A percentile compares a stretch with the other conserved stretches of the same genome.
Evolutionary conservation across 1,140 invertebrate genomes (phyloP).

Genomic region (Melanaphis sacchari): DNA sequence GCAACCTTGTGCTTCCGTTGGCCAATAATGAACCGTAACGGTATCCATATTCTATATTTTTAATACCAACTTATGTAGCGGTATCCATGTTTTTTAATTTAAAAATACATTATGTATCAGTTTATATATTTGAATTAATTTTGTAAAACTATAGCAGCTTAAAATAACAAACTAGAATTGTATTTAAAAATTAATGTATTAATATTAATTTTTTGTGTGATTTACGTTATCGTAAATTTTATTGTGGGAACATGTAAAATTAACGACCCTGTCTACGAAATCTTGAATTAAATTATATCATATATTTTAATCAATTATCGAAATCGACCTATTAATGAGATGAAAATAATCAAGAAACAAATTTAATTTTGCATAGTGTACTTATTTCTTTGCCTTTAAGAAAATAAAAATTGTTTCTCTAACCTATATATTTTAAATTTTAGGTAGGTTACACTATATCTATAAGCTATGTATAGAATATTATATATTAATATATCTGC

Average conservation of each 20-base stretch:
- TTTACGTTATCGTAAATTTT: not conserved
- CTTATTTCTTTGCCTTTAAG: too few species aligned
- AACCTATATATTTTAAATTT: too few species aligned
- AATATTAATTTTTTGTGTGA: not conserved
- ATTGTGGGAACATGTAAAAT: not conserved
- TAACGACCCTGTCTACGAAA: not conserved
- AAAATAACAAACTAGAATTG: too few species aligned
- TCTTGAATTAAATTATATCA: too few species aligned
- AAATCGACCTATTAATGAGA: too few species aligned
- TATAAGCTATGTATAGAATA: too few species aligned
- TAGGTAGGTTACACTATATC: too few species aligned
- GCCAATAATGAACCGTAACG: slow-evolving; percentile 52
- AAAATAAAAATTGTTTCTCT: not conserved
- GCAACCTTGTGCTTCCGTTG: not conserved
- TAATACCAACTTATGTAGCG: not conserved
- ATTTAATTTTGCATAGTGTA: not conserved
- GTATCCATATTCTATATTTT: slow-evolving; percentile 41
- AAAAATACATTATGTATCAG: not conserved
- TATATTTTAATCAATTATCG: too few species aligned
- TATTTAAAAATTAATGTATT: not conserved
- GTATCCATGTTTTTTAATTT: too few species aligned
- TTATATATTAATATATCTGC: not conserved
- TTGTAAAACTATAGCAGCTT: too few species aligned
- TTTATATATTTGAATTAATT: not conserved
- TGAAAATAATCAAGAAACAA: not conserved